phyloP scores from a whole-genome alignment of 2,888 invertebrate species.

The Dasysyrphus tricinctus region DNA sequence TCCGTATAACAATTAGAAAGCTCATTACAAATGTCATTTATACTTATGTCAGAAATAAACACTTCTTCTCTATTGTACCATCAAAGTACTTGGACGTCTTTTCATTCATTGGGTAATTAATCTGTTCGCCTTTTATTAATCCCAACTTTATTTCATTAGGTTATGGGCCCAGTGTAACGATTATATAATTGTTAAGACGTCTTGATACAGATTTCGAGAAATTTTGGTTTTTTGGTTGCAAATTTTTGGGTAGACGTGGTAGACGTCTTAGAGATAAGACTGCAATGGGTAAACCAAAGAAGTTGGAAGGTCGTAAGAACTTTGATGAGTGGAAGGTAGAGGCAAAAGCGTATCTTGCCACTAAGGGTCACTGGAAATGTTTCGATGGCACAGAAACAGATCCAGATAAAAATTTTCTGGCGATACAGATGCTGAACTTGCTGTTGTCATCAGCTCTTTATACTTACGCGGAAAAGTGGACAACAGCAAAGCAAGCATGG shows the following conservation, averaged over 20 bases:
- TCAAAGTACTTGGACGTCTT: neutral
- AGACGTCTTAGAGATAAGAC: neutral
- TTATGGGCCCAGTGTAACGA: constrained; percentile 6
- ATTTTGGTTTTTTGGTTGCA: constrained; percentile 25
- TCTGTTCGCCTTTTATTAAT: too few species aligned
- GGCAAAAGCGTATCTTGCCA: constrained; percentile 20
- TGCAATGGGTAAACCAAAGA: constrained; percentile 41
- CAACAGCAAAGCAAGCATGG: too few species aligned
- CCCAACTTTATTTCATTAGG: too few species aligned
- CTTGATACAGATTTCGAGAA: neutral
- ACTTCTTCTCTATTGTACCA: neutral
- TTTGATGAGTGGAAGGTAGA: constrained; percentile 43
- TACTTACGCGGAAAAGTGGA: too few species aligned
- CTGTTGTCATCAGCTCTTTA: too few species aligned
- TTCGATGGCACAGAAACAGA: too few species aligned
- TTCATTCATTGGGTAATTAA: too few species aligned
- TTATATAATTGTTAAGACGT: constrained; percentile 14
- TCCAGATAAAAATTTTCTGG: too few species aligned
- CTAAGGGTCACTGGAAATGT: neutral
- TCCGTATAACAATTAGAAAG: neutral
- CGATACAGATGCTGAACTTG: too few species aligned
- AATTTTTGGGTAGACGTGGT: constrained; percentile 1
- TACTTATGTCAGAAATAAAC: neutral
- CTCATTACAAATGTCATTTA: neutral
- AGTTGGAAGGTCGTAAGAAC: constrained; percentile 29